Base-by-base conservation (phyloP, 2,797 vertebrate species). In the Poecilia gillii region DNA sequence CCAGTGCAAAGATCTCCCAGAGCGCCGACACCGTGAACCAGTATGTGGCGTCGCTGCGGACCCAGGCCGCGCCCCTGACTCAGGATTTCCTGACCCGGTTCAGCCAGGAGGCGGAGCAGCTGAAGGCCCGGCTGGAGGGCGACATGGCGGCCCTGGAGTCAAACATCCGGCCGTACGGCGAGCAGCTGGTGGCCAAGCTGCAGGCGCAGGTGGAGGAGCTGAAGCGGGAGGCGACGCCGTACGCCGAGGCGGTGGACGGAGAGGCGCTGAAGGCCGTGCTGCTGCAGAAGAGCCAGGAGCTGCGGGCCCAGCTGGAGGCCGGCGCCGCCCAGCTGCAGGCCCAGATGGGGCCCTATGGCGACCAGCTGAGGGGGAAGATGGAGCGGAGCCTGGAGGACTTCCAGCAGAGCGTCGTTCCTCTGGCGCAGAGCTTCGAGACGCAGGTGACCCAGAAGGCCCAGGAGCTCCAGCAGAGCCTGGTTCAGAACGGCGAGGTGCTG, bases 311-410 rank as follows among this genome's bases (percentile, higher is more conserved):
- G 77, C 78, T 96, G 66, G 82, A 94, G 9, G 33, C 39, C 79
- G 79, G 59, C 28, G 4, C 75, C 39, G 25, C 1, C 16, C 23
- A 87, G 71, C 31, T 96, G 81, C 93, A 84, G 45, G 71, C 72
- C 72, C 90, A 93, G 84, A 82, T 94, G 85, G 88, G 89, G 1
- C 94, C 95, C 41, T 94, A 94, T 79, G 78, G 91, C 0, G 90
- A 94, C 6, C 94, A 96, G 55, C 77, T 96, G 20, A 94, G 83
- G 78, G 59, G 91, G 81, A 96, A 95, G 90, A 72, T 96, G 82
- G 92, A 95, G 77, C 88, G 91, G 72, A 92, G 93, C 64, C 45
- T 96, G 81, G 88, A 94, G 46, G 92, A 95, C 36, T 94, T 96
- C 46, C 94, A 95, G 86, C 87, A 51, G 66, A 94, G 64, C 82